Base-by-base conservation (phyloP, 2,888 invertebrate species). In the Drosophila testacea region DNA sequence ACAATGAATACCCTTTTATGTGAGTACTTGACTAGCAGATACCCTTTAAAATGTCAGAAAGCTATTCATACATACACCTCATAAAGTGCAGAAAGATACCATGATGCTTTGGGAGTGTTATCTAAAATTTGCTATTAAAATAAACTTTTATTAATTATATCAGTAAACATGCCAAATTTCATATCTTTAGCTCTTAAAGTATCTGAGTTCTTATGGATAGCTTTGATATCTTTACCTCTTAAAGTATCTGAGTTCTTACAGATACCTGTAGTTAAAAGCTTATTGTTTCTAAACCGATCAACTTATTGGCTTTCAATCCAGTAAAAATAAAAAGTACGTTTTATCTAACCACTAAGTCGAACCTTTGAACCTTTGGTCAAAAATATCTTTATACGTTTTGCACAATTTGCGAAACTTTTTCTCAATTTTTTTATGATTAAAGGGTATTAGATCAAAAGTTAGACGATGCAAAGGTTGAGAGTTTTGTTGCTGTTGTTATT, bases 361-460 rank as follows among this genome's bases (percentile, higher is more conserved):
- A 22, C 22, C 3, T 3, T 22, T 3, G 22, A 22, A 22, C 2
- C 22, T 1, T 16, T 16, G 22, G 2, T 22, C 22, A 22, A 22
- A 22, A 22, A 22, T 22, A 22, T 22, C 22, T 3, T 22, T 30
- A 32, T 32, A 6, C 7, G 22, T 22, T 1, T 6, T 42, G 4
- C 6, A 16, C 16, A 16, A 16, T 16, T 16, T 16, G 16, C 16
- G 16, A 16, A 16, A 16, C 16, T 16, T 16, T 16, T 16, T 16
- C 16, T 16, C 16, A 16, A 16, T 4, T 7, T 6, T 4, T 11
- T 27, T 2, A 13, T 27, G 34, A 6, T n/a, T 38, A 39, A 0
- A 60, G 78, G 59, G 73, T 65, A 73, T 60, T 36, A 51, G 59
- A 63, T 60, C 38, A 67, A 63, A 41, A 51, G 63, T 60, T 63